Evolutionary conservation across 2,888 invertebrate genomes (phyloP).

Genomic region (Amiota minor): DNA sequence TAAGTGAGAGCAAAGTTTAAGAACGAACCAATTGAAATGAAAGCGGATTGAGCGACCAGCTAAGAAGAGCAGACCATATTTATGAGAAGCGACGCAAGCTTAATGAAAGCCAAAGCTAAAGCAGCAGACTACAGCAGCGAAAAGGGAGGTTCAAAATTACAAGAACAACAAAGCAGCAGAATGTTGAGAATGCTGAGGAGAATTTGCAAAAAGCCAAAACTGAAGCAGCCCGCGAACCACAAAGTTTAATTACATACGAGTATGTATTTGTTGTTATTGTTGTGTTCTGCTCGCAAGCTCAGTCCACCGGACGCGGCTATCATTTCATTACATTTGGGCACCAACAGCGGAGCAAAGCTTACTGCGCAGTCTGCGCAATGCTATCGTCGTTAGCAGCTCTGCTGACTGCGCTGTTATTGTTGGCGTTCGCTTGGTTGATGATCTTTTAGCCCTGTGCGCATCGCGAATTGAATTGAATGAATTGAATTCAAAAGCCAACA

Average conservation of each 20-base stretch:
- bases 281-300: too few relatives aligned
- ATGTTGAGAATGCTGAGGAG: slow-evolving; percentile 4
- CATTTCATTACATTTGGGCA: slow-evolving; percentile 49
- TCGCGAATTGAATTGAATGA: slow-evolving; percentile 51
- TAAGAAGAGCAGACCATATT: slow-evolving; percentile 34
- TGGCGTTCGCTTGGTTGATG: background rate
- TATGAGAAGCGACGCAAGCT: slow-evolving; percentile 45
- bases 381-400: slow-evolving; percentile 48
- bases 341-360: slow-evolving; percentile 27
- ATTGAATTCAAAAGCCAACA: slow-evolving; percentile 5
- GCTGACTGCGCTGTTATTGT: slow-evolving; percentile 13
- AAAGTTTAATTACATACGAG: too few relatives aligned
- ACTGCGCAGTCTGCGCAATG: slow-evolving; percentile 23
- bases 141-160: slow-evolving; percentile 2
- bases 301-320: too few relatives aligned
- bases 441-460: slow-evolving; percentile 40
- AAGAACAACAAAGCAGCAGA: slow-evolving; percentile 13
- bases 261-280: too few relatives aligned
- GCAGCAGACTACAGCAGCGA: background rate
- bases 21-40: slow-evolving; percentile 27
- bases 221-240: slow-evolving; percentile 1
- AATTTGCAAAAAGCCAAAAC: slow-evolving; percentile 33
- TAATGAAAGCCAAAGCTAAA: slow-evolving; percentile 39
- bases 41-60: slow-evolving; percentile 21
- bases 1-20: background rate